Evolutionary conservation across 23 tunicate genomes (phyloP), one percentile per base, ranked within the genome.

Genomic region (Botrylloides violaceus): DNA sequence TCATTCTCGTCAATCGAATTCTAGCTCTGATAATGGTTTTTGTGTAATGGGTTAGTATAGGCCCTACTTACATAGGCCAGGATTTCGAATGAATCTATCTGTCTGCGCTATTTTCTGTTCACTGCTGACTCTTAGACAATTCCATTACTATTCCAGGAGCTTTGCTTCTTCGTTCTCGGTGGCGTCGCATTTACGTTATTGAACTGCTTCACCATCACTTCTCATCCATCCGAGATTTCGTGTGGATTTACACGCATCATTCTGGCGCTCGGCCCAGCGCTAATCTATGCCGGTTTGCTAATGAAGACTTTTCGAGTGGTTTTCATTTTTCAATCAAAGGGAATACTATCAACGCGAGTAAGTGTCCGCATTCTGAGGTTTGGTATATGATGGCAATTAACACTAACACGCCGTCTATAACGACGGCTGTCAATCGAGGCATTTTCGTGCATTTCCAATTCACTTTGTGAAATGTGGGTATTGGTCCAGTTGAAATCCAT

Each of bases 281-380:
- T 74, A 7, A 81, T 73, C 58, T 81, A 81, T 34, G 53, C 86
- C 3, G 86, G 79, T 2, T 74, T 81, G 75, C 66, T 81, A 2
- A 74, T 73, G 35, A 81, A 81, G 71, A 81, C 86, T 36, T 62
- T 81, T 29, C 65, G 86, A n/a, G 86, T 81, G 29, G 86, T 81
- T 5, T 65, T 81, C 0, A 81, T 81, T 7, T 81, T 81, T 36
- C 79, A 57, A 57, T 63, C 86, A 12, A 81, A 81, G 47, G 70
- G 70, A 33, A 68, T 68, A 32, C 1, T 68, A 23, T 68, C 74
- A 37, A 39, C 74, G 5, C 58, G 58, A 34, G 70, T 63, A 30
- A 37, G 74, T 39, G n/a, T n/a, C n/a, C n/a, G n/a, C n/a, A n/a
- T n/a, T n/a, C n/a, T n/a, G n/a, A n/a, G n/a, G n/a, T n/a, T n/a